These are phyloP conservation scores for Hyperoplus immaculatus DNA, from an alignment of 2,797 vertebrate genomes.

Conservation along the genomic window DNA sequence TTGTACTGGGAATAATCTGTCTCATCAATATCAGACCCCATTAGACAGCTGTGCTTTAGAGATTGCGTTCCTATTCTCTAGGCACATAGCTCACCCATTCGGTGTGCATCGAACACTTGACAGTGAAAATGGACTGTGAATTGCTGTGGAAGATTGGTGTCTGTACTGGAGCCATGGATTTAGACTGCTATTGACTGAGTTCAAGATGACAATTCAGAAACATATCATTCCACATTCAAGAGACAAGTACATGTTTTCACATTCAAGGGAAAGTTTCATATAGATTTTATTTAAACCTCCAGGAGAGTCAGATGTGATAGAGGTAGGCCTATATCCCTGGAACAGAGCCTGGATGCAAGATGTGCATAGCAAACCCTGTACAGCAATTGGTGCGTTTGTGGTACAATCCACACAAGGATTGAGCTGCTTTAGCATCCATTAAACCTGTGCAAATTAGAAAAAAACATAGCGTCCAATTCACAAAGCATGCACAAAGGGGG, in stretches of 20 bases:
- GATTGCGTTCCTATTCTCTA: conserved; percentile 27
- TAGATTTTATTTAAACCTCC: background rate
- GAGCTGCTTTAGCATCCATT: too few species aligned
- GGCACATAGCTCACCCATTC: conserved; percentile 31
- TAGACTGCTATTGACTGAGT: conserved; percentile 8
- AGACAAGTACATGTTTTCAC: conserved; percentile 14
- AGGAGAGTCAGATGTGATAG: background rate
- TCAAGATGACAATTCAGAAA: conserved; percentile 22
- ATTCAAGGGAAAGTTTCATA: background rate
- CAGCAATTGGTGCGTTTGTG: too few species aligned
- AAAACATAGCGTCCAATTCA: too few species aligned
- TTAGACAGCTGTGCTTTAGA: conserved; percentile 46
- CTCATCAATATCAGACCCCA: conserved; percentile 13
- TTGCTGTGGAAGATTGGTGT: conserved; percentile 30
- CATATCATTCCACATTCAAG: conserved; percentile 12
- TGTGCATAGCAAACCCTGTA: background rate
- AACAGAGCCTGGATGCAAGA: background rate
- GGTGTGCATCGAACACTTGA: conserved; percentile 46
- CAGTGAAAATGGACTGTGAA: conserved; percentile 39
- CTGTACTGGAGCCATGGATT: conserved; percentile 9
- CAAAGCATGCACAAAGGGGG: too few species aligned
- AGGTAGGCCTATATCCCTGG: background rate
- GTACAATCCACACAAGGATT: too few species aligned
- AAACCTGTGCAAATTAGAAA: too few species aligned
- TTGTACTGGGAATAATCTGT: conserved; percentile 6